Conservation (phyloP, 2,113 vertebrate genomes). For the Cervus canadensis region DNA sequence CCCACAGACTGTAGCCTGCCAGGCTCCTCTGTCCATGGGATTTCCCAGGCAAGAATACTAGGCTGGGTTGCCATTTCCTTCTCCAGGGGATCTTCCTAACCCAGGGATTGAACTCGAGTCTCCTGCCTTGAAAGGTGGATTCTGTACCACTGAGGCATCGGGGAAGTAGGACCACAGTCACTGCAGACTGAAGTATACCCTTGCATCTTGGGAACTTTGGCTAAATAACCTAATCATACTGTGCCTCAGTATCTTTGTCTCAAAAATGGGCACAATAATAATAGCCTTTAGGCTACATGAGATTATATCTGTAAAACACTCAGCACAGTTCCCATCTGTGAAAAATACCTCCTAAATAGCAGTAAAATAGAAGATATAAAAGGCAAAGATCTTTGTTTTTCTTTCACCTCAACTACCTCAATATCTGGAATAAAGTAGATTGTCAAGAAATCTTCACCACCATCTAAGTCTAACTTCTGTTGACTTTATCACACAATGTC, state of each 20-base stretch:
- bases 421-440: background rate
- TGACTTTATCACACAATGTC: background rate
- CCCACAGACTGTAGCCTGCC: background rate
- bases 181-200: background rate
- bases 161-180: no score
- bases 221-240: background rate
- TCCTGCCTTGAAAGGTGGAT: background rate
- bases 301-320: background rate
- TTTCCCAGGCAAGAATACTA: background rate
- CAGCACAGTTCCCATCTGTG: background rate
- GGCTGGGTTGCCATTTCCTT: background rate
- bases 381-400: background rate
- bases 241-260: background rate
- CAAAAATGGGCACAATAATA: background rate
- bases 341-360: background rate
- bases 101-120: background rate
- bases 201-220: background rate
- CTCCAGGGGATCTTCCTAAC: background rate
- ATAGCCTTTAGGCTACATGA: background rate
- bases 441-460: background rate
- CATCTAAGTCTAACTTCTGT: background rate
- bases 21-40: background rate
- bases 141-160: background rate
- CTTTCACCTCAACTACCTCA: background rate
- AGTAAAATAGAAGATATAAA: background rate